Conservation (phyloP, 1,140 invertebrate species). For the Lanistes nyassanus region DNA sequence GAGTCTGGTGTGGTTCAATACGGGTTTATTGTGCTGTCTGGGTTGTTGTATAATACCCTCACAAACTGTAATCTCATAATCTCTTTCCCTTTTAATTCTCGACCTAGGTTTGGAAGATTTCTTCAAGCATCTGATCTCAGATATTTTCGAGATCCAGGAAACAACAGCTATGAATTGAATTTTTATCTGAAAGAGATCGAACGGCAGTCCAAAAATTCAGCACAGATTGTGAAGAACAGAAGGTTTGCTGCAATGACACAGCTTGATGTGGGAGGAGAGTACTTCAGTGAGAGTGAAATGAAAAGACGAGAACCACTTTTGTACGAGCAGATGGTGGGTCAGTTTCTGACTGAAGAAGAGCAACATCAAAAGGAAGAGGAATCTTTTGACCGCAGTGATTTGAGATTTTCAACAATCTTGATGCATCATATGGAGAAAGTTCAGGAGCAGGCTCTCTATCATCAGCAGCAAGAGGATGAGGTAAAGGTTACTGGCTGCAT, state of each 20-base stretch:
- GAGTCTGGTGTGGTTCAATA: neutral
- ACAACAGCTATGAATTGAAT: conserved; percentile 72
- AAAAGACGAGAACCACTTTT: conserved; percentile 88
- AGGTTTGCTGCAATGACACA: conserved; percentile 84
- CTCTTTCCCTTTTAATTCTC: neutral
- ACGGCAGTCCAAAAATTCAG: conserved; percentile 50
- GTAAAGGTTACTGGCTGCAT: conserved; percentile 47
- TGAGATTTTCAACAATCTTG: conserved; percentile 65
- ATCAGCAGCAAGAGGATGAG: conserved; percentile 74
- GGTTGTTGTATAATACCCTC: neutral
- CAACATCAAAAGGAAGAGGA: conserved; percentile 67
- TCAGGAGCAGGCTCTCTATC: conserved; percentile 72
- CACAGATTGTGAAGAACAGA: conserved; percentile 79
- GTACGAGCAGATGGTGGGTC: conserved; percentile 88
- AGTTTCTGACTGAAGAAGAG: conserved; percentile 83
- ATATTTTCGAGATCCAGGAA: conserved; percentile 71
- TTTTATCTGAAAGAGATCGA: conserved; percentile 72
- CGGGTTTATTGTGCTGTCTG: neutral
- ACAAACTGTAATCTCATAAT: neutral
- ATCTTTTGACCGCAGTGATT: conserved; percentile 48
- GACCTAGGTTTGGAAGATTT: conserved; percentile 77
- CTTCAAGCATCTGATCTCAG: conserved; percentile 67
- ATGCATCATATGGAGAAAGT: conserved; percentile 71
- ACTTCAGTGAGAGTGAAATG: conserved; percentile 93
- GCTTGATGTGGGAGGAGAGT: conserved; percentile 77